Conservation (phyloP, 92 coral and sea anemone species). For the Scolanthus callimorphus region DNA sequence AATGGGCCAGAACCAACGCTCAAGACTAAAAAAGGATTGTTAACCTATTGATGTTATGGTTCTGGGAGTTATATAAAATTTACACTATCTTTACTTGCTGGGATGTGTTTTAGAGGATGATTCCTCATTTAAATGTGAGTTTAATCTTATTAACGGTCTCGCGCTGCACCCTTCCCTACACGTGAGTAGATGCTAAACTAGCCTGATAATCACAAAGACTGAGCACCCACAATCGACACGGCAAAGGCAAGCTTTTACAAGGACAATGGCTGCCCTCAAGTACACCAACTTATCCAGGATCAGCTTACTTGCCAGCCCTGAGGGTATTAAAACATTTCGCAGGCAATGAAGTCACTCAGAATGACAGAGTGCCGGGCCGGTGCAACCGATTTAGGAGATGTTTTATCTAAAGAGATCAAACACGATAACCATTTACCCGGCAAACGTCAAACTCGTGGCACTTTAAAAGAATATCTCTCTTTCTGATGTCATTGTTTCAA, state of each 20-base stretch:
- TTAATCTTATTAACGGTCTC: no score
- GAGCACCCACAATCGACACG: neutral
- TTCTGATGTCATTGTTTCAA: constrained; percentile 9
- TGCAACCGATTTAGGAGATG: constrained; percentile 11
- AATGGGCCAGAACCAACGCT: no score
- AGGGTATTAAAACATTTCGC: constrained; percentile 19
- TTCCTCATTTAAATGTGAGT: no score
- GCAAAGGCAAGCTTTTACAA: constrained; percentile 66
- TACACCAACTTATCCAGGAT: constrained; percentile 31
- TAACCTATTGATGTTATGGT: no score
- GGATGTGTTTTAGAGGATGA: no score
- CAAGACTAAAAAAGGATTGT: no score
- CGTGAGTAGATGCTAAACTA: no score
- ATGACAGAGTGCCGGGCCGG: constrained; percentile 10
- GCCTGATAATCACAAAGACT: no score
- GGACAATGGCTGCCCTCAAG: constrained; percentile 30
- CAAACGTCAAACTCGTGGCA: neutral
- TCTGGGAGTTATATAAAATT: no score
- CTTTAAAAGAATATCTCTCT: constrained; percentile 7
- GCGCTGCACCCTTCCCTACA: no score
- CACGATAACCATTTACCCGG: constrained; percentile 19
- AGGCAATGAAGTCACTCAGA: constrained; percentile 1
- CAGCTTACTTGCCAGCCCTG: constrained; percentile 24
- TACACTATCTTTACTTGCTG: no score
- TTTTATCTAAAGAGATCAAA: constrained; percentile 19